Evolutionary conservation across 35 echinoderm and acorn worm genomes (phyloP).

Genomic region (Strongylocentrotus purpuratus): DNA sequence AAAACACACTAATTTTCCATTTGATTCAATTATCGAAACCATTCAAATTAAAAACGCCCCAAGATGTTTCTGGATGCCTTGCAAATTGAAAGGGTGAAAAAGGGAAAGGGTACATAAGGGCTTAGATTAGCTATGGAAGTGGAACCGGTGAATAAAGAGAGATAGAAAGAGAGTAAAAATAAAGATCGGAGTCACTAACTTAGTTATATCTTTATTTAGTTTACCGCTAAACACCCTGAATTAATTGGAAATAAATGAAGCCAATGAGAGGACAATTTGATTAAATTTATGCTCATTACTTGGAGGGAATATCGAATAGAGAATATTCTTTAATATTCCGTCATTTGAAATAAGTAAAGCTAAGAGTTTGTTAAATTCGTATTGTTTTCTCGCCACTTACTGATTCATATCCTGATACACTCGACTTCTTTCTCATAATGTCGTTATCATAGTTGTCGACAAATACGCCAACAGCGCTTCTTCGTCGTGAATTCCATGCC

Average conservation of each 20-base stretch:
- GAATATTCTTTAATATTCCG: not conserved
- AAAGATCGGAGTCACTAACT: not conserved
- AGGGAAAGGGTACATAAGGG: not conserved
- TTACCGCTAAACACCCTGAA: not conserved
- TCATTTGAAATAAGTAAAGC: not conserved
- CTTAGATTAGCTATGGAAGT: slow-evolving; percentile 6
- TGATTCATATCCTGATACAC: no score
- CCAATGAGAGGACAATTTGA: not conserved
- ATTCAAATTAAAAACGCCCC: slow-evolving; percentile 38
- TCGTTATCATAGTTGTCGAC: no score
- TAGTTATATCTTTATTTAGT: slow-evolving; percentile 10
- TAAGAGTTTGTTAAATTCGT: no score
- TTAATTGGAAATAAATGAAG: slow-evolving; percentile 21
- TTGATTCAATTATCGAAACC: slow-evolving; percentile 38
- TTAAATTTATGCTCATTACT: not conserved
- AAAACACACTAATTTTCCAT: slow-evolving; percentile 46
- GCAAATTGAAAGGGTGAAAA: not conserved
- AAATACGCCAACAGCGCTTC: no score
- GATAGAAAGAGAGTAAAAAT: not conserved
- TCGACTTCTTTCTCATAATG: no score
- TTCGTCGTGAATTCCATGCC: no score
- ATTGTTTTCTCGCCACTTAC: no score
- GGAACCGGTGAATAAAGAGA: not conserved
- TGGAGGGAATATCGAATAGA: not conserved
- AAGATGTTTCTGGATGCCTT: slow-evolving; percentile 20